Conservation (phyloP, 2,888 invertebrate species). For the Mycalesis mineus region DNA sequence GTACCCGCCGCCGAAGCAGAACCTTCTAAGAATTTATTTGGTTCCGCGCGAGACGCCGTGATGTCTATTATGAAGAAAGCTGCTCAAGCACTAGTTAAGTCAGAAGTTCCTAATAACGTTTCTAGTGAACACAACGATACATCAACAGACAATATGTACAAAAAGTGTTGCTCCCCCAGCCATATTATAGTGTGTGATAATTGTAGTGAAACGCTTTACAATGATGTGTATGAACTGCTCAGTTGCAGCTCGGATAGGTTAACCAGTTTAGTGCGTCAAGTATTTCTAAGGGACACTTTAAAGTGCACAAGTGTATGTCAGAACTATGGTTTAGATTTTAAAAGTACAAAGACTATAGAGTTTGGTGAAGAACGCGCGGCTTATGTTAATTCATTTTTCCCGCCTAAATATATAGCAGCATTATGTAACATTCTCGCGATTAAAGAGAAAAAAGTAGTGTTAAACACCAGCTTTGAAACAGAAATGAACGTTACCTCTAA, state of each 20-base stretch:
- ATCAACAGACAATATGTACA: constrained; percentile 59
- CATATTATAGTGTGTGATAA: constrained; percentile 85
- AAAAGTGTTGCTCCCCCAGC: constrained; percentile 84
- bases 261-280: constrained; percentile 78
- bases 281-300: constrained; percentile 80
- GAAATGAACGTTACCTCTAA: constrained; percentile 71
- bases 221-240: constrained; percentile 84
- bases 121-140: constrained; percentile 70
- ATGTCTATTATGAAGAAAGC: constrained; percentile 95
- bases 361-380: constrained; percentile 72
- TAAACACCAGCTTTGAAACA: constrained; percentile 80
- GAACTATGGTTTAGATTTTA: constrained; percentile 80
- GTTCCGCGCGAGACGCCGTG: constrained; percentile 93
- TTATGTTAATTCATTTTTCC: constrained; percentile 81
- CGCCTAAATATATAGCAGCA: constrained; percentile 84
- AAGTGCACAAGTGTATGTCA: constrained; percentile 80
- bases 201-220: constrained; percentile 84
- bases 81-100: constrained; percentile 88
- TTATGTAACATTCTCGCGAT: constrained; percentile 87
- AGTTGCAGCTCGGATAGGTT: constrained; percentile 83
- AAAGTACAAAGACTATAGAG: constrained; percentile 74
- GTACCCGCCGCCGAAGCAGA: constrained; percentile 67
- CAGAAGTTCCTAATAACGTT: constrained; percentile 80
- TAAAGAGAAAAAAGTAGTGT: constrained; percentile 81
- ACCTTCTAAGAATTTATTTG: constrained; percentile 85